Percentiles rank a stretch among this genome's conserved stretches.
Evolutionary conservation across 2,113 vertebrate species (phyloP).

Genomic region (Sporophila hypoxantha): DNA sequence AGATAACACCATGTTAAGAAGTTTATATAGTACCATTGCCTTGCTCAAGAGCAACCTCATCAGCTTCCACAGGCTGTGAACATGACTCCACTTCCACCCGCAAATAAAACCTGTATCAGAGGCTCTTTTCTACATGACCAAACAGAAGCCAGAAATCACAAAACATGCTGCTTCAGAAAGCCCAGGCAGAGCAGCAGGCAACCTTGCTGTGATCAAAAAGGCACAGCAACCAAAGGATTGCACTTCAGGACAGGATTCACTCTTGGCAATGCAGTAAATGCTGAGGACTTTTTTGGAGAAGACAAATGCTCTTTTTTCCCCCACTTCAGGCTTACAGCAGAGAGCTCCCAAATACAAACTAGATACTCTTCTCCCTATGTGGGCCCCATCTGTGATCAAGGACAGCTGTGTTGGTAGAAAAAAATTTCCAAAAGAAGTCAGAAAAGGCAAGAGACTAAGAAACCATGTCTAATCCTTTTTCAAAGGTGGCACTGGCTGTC

Average conservation of each 20-base stretch:
- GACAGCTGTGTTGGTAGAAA: neutral
- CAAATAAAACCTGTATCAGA: neutral
- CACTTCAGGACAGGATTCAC: neutral
- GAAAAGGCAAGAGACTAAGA: slow-evolving; percentile 13
- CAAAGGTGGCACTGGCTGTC: neutral
- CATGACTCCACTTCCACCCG: neutral
- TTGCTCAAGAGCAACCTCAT: neutral
- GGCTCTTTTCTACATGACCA: neutral
- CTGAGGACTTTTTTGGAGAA: neutral
- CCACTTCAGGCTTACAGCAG: neutral
- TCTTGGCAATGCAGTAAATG: neutral
- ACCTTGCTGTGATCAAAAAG: neutral
- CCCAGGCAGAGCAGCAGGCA: neutral
- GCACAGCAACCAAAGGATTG: neutral
- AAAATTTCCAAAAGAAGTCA: neutral
- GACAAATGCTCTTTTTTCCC: neutral
- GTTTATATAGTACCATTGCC: neutral
- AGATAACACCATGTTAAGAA: accelerated
- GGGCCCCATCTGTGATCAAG: neutral
- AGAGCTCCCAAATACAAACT: neutral
- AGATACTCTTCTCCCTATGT: neutral
- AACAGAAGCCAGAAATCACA: neutral
- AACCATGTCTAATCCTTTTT: slow-evolving; percentile 25
- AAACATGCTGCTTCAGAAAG: neutral
- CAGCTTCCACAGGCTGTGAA: neutral